Evolutionary conservation across 2,113 vertebrate genomes (phyloP).

Genomic region (Thymallus thymallus): DNA sequence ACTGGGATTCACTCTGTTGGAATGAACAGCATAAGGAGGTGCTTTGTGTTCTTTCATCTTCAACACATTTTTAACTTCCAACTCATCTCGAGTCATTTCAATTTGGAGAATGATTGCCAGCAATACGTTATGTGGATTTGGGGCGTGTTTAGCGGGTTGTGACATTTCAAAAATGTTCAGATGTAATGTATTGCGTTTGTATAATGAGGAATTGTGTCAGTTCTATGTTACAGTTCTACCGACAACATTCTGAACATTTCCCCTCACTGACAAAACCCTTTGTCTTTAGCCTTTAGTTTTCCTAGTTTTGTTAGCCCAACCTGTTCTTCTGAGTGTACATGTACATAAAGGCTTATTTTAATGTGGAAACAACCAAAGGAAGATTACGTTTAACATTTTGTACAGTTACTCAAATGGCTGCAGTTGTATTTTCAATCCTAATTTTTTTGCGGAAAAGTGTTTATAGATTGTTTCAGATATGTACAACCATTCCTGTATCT

Average conservation of each 20-base stretch:
- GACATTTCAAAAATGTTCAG: no score
- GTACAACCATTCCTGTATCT: slow-evolving; percentile 27
- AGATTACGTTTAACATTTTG: slow-evolving; percentile 10
- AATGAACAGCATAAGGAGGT: slow-evolving; percentile 15
- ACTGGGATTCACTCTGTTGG: neutral
- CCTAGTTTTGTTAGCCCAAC: neutral
- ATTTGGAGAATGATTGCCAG: neutral
- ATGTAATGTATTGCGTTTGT: no score
- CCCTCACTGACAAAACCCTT: no score
- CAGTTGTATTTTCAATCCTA: slow-evolving; percentile 18
- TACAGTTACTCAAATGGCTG: slow-evolving; percentile 23
- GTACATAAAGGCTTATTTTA: slow-evolving; percentile 36
- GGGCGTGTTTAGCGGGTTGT: no score
- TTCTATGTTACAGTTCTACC: no score
- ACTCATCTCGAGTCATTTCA: neutral
- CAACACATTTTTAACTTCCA: neutral
- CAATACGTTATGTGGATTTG: slow-evolving; percentile 25
- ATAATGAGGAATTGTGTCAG: no score
- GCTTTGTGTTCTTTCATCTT: slow-evolving; percentile 17
- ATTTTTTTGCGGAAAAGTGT: neutral
- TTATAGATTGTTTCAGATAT: slow-evolving; percentile 25
- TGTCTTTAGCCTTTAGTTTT: no score
- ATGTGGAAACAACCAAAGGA: neutral
- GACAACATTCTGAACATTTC: no score
- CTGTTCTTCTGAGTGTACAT: slow-evolving; percentile 29